Conservation (phyloP, 2,113 vertebrate genomes). For the Lagopus leucura region DNA sequence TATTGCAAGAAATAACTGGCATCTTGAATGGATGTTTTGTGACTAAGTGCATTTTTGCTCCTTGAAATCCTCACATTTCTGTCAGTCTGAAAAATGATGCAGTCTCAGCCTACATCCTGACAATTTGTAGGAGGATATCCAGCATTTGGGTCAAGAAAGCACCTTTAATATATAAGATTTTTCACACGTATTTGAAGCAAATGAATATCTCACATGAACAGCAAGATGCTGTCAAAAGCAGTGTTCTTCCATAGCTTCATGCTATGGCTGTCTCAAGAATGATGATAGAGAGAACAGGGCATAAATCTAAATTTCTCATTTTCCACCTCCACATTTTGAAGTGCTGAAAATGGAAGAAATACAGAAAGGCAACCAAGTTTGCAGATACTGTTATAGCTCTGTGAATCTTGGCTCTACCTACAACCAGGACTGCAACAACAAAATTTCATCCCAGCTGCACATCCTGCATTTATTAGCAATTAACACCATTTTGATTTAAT, state of each 20-base stretch:
- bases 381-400: background rate
- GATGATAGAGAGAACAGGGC: background rate
- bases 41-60: background rate
- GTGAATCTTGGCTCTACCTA: background rate
- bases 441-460: slow-evolving; percentile 36
- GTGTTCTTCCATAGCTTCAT: background rate
- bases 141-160: background rate
- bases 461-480: slow-evolving; percentile 69
- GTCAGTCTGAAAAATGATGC: background rate
- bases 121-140: background rate
- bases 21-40: background rate
- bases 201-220: background rate
- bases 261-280: background rate
- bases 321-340: background rate
- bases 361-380: background rate
- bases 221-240: background rate
- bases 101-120: background rate
- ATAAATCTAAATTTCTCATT: background rate
- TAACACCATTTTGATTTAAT: slow-evolving; percentile 61
- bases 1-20: background rate
- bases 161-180: background rate
- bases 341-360: background rate
- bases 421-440: background rate
- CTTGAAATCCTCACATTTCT: background rate
- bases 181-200: background rate